These are phyloP conservation scores for Trematocara macrostoma DNA, from an alignment of 2,113 vertebrate species.

Conservation along the genomic window DNA sequence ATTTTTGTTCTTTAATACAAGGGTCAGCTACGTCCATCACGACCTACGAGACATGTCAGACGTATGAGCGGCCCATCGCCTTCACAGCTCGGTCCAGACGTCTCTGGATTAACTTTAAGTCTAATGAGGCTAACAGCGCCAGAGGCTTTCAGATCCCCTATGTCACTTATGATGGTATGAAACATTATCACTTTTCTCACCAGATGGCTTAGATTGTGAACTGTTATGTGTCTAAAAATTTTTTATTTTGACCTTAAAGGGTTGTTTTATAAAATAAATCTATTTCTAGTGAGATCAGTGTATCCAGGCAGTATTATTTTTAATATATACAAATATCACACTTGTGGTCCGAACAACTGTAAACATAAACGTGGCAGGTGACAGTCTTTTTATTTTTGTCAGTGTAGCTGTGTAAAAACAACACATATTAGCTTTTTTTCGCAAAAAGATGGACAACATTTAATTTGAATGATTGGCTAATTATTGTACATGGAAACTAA, in stretches of 20 bases:
- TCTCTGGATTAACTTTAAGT: slow-evolving; percentile 98
- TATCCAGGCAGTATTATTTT: not conserved
- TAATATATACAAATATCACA: not conserved
- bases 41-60: slow-evolving; percentile 98
- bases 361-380: not conserved
- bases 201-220: not conserved
- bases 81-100: slow-evolving; percentile 95
- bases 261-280: not conserved
- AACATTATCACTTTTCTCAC: not conserved
- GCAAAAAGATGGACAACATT: not conserved
- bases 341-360: not conserved
- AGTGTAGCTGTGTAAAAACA: not conserved
- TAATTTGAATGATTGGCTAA: not conserved
- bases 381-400: not conserved
- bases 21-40: slow-evolving; percentile 95
- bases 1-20: slow-evolving; percentile 37
- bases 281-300: not conserved
- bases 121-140: slow-evolving; percentile 92
- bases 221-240: not conserved
- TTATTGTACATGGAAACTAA: not conserved
- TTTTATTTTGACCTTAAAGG: not conserved
- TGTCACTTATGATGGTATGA: slow-evolving; percentile 89
- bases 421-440: not conserved
- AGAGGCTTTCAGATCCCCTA: slow-evolving; percentile 97
- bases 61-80: slow-evolving; percentile 93